Evolutionary conservation across 2,113 vertebrate species (phyloP), one percentile per base, ranked within the genome.

Genomic region (Motacilla tschutschensis): DNA sequence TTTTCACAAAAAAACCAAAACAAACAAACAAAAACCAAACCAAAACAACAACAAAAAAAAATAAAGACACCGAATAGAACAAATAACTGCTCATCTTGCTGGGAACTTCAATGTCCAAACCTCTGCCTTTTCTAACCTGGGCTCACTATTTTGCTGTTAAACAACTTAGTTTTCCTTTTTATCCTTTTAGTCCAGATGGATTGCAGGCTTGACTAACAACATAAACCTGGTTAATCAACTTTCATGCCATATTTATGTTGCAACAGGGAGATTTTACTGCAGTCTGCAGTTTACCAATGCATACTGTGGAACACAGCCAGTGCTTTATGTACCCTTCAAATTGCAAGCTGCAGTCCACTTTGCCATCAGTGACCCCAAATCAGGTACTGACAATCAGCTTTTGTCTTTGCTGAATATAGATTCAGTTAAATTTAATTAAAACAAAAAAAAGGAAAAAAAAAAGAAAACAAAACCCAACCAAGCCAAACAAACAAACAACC

Each of bases 211-310:
- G 41, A 93, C 92, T 94, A 96, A 91, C 93, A 95, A 94, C 91
- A 94, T 95, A 89, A 96, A 96, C 94, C 90, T 91, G 92, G 91
- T 96, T 95, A 96, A 97, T 96, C 95, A 96, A 95, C 92, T 94
- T 96, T 94, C 95, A 95, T 96, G 84, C 89, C 83, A 59, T 93
- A 94, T 97, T 97, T 96, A 96, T 95, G 92, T 75, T 90, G 72
- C 94, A 96, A 94, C 55, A 50, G 94, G 91, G 95, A 95, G 93
- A 88, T 94, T 93, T 95, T 91, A 96, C 91, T 81, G 93, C 85
- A 92, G 92, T 78, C 89, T 92, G 95, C 78, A 88, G 91, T 89
- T 95, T 84, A 74, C 89, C 88, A 91, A 4, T 4, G 66, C 87
- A 64, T 69, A 53, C 71, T 79, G 62, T 89, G 78, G 92, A 95